phyloP scores from a whole-genome alignment of 2,113 vertebrate genomes.

The Eleginops maclovinus region DNA sequence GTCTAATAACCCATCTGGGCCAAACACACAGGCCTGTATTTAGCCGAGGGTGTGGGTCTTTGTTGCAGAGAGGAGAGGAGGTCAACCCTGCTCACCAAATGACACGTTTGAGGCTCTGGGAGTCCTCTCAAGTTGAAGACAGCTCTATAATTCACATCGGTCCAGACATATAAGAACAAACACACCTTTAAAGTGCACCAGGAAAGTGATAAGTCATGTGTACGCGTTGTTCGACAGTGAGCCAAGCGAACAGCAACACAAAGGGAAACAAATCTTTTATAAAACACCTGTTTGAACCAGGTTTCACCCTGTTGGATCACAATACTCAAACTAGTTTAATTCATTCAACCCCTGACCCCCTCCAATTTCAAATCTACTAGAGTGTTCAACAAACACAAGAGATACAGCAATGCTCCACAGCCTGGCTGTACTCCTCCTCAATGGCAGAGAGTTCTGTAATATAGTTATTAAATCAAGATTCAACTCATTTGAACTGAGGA shows the following conservation, averaged over 20 bases:
- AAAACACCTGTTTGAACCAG: slow-evolving; percentile 14
- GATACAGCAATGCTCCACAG: slow-evolving; percentile 8
- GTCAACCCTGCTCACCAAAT: slow-evolving; percentile 57
- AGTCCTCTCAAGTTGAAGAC: slow-evolving; percentile 34
- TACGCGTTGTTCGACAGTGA: slow-evolving; percentile 2
- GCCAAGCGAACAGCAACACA: slow-evolving; percentile 6
- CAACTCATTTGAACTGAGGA: slow-evolving; percentile 32
- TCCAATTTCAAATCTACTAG: slow-evolving; percentile 12
- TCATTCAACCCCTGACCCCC: slow-evolving; percentile 35
- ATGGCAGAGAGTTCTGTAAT: slow-evolving; percentile 23
- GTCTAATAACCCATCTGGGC: slow-evolving; percentile 8
- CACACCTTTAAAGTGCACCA: slow-evolving; percentile 37
- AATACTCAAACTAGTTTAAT: slow-evolving; percentile 46
- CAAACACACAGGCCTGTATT: slow-evolving; percentile 14
- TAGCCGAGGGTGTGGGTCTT: slow-evolving; percentile 10
- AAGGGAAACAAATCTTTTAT: background rate
- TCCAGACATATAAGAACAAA: slow-evolving; percentile 52
- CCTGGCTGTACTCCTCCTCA: slow-evolving; percentile 19
- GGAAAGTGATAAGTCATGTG: slow-evolving; percentile 9
- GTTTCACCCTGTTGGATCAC: slow-evolving; percentile 37
- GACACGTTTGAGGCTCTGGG: slow-evolving; percentile 36
- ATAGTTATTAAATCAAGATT: slow-evolving; percentile 45
- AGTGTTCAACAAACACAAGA: slow-evolving; percentile 14
- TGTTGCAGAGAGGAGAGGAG: slow-evolving; percentile 44
- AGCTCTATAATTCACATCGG: slow-evolving; percentile 63